A percentile compares a stretch with the other conserved stretches of the same genome.
phyloP scores from a whole-genome alignment of 1,140 invertebrate species.

The Pseudomyrmex concolor region DNA sequence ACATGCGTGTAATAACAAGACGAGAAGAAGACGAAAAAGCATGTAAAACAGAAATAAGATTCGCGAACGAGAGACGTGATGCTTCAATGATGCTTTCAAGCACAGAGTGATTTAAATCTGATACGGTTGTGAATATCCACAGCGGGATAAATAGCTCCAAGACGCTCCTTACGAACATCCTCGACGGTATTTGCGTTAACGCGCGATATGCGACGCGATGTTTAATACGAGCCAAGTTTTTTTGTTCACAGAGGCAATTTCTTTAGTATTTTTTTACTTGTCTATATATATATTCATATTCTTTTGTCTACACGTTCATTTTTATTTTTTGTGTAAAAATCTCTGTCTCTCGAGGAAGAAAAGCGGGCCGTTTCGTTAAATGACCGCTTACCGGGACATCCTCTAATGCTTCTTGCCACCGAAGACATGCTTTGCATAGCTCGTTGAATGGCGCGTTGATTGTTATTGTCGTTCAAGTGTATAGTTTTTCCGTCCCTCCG shows the following conservation, averaged over 20 bases:
- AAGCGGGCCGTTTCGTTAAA: constrained; percentile 20
- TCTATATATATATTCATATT: no score
- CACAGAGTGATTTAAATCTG: constrained; percentile 68
- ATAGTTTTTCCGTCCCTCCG: constrained; percentile 46
- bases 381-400: constrained; percentile 30
- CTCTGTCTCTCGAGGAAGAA: neutral
- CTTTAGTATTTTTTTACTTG: no score
- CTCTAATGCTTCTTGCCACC: neutral
- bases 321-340: constrained; percentile 22
- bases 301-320: no score
- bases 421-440: constrained; percentile 9
- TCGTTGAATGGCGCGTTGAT: constrained; percentile 27
- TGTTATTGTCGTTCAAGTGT: constrained; percentile 55
- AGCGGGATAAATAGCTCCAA: constrained; percentile 57
- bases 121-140: constrained; percentile 73
- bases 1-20: neutral
- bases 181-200: constrained; percentile 23
- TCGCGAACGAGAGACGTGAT: constrained; percentile 55
- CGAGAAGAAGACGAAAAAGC: neutral
- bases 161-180: neutral
- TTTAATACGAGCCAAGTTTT: constrained; percentile 65
- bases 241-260: neutral
- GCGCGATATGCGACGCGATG: constrained; percentile 9
- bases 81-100: constrained; percentile 72
- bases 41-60: constrained; percentile 37